Evolutionary conservation across 1,140 invertebrate genomes (phyloP), one percentile per base, ranked within the genome.

Genomic region (Danaus plexippus): DNA sequence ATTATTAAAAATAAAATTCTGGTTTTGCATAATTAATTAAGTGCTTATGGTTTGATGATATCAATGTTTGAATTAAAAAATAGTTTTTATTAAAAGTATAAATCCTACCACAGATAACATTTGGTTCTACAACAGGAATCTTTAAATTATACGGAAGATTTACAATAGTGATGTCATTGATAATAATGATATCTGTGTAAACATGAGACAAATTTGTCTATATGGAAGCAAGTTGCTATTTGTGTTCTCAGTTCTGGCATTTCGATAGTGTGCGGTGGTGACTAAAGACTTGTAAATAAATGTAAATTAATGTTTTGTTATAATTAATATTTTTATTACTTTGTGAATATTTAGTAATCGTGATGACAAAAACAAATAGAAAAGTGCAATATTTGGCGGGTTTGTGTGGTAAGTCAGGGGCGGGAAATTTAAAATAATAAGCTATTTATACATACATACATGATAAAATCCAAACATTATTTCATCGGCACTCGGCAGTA

Each of bases 361-460:
- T 49, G 18, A 73, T 76, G 66, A 53, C 57, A 32, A 51, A 52
- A 15, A 48, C 63, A 60, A 77, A 66, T 48, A 68, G 77, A 57
- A 77, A 66, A 64, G 73, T 80, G 49, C 82, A 85, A 71, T 85
- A 83, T 73, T 75, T 80, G 52, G 79, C 80, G 46, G 78, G 75
- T 52, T 54, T 83, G 47, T 79, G 80, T 45, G 80, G 80, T 81
- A 67, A 71, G 74, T 77, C 41, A 47, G 63, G 46, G 71, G 73
- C 69, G 58, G 58, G 71, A 72, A 70, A 51, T 73, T 73, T 49
- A 59, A 76, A 72, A 47, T 53, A 18, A 50, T 43, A 32, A 32
- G 5, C 22, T 32, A 32, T 51, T 12, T 54, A 22, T 46, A 47
- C 52, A 55, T 47, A 43, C 13, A 12, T 54, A 45, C 44, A 44